Base-by-base conservation (phyloP, 2,888 invertebrate genomes). In the Patella caerulea region DNA sequence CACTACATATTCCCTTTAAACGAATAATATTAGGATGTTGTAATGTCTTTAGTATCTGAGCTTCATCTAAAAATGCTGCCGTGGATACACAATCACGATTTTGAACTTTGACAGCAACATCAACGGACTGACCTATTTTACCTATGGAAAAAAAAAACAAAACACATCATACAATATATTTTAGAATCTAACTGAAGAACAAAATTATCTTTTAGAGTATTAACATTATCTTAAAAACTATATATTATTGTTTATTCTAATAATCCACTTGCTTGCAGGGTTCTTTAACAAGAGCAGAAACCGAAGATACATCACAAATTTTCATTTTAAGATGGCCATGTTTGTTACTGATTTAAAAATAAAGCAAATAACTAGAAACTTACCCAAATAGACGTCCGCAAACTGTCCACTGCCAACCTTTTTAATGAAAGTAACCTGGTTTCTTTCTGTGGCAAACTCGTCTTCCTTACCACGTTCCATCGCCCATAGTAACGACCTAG, bases 101-200 rank as follows among this genome's bases (percentile, higher is more conserved):
- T 74, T 99, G 93, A 3, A 98, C 98, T 93, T 99, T 99, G n/a
- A 99, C 97, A 53, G 99, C 99, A 78, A 99, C 99, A 93, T 99
- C 98, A 83, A 96, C 97, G 89, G 95, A 96, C 90, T 97, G 96
- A 87, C 97, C 90, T 98, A 98, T 99, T 91, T 97, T 97, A 24
- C 93, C 94, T 93, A 85, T 74, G 84, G 81, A 34, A 71, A 59
- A 65, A 72, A 72, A 76, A 15, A 24, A 24, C 24, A 24, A 24
- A 24, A 24, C 24, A 4, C n/a, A 4, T 9, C 45, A 45, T 45
- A 45, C 45, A 45, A 45, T 45, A 45, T 45, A 45, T 45, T 45
- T 45, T 45, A 45, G 9, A 45, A 45, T 45, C 45, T 34, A 34
- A 5, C 34, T 45, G 45, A 45, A 45, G 45, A 45, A 45, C 45